These are phyloP conservation scores for Pheosia tremula DNA, from an alignment of 2,888 invertebrate genomes.

Conservation along the genomic window DNA sequence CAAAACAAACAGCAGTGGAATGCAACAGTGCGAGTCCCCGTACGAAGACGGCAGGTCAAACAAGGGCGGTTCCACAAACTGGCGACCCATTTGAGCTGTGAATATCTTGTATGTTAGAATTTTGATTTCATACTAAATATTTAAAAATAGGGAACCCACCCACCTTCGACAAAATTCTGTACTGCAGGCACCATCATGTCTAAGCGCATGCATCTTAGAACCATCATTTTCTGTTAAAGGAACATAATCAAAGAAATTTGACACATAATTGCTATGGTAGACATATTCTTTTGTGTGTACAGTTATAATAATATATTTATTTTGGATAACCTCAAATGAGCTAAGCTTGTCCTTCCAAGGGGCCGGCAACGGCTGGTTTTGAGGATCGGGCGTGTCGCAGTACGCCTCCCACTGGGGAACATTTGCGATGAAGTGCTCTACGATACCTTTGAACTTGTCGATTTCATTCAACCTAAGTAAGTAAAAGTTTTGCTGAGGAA, in stretches of 20 bases:
- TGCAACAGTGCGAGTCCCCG: slow-evolving; percentile 92
- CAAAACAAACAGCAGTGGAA: slow-evolving; percentile 95
- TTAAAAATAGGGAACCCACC: slow-evolving; percentile 15
- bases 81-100: slow-evolving; percentile 88
- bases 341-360: slow-evolving; percentile 87
- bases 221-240: slow-evolving; percentile 86
- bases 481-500: slow-evolving; percentile 2
- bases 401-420: slow-evolving; percentile 87
- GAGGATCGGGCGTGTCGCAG: slow-evolving; percentile 91
- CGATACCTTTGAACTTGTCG: slow-evolving; percentile 84
- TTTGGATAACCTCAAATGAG: slow-evolving; percentile 79
- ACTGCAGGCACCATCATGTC: slow-evolving; percentile 94
- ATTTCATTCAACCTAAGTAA: slow-evolving; percentile 73
- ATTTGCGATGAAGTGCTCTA: slow-evolving; percentile 86
- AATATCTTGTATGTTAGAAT: slow-evolving; percentile 10
- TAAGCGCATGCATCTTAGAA: slow-evolving; percentile 92
- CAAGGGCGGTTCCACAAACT: slow-evolving; percentile 95
- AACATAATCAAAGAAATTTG: slow-evolving; percentile 1
- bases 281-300: not conserved
- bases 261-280: too few relatives aligned
- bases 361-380: slow-evolving; percentile 86
- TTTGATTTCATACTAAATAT: not conserved
- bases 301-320: not conserved
- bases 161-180: slow-evolving; percentile 88
- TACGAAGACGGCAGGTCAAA: slow-evolving; percentile 94